A percentile compares a stretch with the other conserved stretches of the same genome.
Evolutionary conservation across 2,113 vertebrate species (phyloP).

Genomic region (Telmatochromis sp.): DNA sequence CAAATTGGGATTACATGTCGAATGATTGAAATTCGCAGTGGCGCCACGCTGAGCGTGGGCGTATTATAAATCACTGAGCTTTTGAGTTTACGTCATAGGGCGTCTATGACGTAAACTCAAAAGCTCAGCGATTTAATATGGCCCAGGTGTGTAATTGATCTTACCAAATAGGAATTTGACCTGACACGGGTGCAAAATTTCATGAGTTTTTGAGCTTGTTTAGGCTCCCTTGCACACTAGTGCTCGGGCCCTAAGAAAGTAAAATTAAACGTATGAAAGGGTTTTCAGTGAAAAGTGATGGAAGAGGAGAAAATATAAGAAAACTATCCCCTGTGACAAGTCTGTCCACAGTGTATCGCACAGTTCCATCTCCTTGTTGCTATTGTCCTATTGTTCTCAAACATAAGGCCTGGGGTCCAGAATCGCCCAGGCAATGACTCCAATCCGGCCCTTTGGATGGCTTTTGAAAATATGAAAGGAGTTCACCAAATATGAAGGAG

Average conservation of each 20-base stretch:
- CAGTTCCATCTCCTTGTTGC: background rate
- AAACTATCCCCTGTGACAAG: background rate
- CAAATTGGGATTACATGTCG: background rate
- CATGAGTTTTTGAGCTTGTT: background rate
- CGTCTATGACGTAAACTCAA: background rate
- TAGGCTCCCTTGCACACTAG: background rate
- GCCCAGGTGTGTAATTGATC: background rate
- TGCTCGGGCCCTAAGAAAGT: background rate
- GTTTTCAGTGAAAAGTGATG: background rate
- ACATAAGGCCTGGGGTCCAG: background rate
- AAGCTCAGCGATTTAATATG: background rate
- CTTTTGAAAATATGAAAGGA: background rate
- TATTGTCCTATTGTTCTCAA: background rate
- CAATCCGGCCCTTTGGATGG: background rate
- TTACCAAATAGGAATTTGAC: background rate
- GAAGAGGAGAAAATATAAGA: background rate
- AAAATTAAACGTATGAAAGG: background rate
- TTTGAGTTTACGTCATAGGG: too few species aligned
- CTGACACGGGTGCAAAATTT: too few species aligned
- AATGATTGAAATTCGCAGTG: background rate
- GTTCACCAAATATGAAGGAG: background rate
- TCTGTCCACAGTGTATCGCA: rapidly evolving
- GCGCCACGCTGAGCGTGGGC: rapidly evolving
- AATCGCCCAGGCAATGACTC: background rate
- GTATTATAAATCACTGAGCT: too few species aligned